phyloP scores from a whole-genome alignment of 2,888 invertebrate species.

The Notodonta dromedarius region DNA sequence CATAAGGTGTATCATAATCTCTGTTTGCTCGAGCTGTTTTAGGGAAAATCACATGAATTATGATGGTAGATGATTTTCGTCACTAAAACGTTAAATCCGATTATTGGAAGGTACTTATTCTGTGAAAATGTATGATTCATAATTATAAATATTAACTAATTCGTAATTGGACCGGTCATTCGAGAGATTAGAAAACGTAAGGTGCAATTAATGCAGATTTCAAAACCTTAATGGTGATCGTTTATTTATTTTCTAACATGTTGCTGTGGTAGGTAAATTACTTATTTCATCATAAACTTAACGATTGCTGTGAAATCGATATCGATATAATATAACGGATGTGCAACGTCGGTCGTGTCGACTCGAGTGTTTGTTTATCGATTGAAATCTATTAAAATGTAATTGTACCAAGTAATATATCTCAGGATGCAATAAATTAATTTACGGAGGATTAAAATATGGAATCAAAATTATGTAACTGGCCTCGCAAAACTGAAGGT shows the following conservation, averaged over 20 bases:
- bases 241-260: too few species aligned
- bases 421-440: neutral
- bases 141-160: neutral
- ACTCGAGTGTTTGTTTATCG: neutral
- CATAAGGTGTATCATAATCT: conserved; percentile 36
- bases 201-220: neutral
- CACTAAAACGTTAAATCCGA: neutral
- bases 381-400: neutral
- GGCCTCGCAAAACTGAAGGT: too few species aligned
- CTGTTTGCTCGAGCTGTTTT: conserved; percentile 39
- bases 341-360: conserved; percentile 10
- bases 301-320: conserved; percentile 12
- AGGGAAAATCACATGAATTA: conserved; percentile 29
- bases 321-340: neutral
- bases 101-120: neutral
- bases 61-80: conserved; percentile 3
- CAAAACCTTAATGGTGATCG: too few species aligned
- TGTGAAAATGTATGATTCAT: neutral
- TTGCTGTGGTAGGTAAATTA: too few species aligned
- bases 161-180: conserved; percentile 12
- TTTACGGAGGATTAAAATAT: too few species aligned
- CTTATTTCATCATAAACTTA: too few species aligned
- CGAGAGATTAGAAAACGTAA: conserved; percentile 18
- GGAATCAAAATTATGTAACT: too few species aligned
- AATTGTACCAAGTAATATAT: neutral